phyloP scores from a whole-genome alignment of 2,113 vertebrate species.

The Bufo bufo region DNA sequence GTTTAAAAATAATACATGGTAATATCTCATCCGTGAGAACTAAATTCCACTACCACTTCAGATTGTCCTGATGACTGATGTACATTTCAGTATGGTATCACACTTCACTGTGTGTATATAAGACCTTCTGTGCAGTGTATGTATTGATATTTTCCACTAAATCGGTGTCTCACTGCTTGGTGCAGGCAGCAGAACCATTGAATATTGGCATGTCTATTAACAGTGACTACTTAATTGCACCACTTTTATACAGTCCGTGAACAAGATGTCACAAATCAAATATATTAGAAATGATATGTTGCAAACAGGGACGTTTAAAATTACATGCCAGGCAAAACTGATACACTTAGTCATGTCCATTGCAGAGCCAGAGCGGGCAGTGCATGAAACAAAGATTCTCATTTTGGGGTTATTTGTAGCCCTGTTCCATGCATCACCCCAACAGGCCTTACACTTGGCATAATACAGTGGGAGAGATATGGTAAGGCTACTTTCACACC shows the following conservation, averaged over 20 bases:
- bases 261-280: too few relatives aligned
- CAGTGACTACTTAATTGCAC: background rate
- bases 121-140: background rate
- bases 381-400: too few relatives aligned
- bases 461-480: too few relatives aligned
- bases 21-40: background rate
- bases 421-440: too few relatives aligned
- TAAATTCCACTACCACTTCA: background rate
- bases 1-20: too few relatives aligned
- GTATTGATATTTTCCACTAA: background rate
- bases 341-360: background rate
- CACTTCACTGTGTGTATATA: background rate
- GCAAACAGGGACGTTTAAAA: background rate
- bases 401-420: too few relatives aligned
- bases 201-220: conserved; percentile 19
- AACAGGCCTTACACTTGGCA: too few relatives aligned
- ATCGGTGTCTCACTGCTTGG: background rate
- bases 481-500: too few relatives aligned
- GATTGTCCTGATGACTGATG: background rate
- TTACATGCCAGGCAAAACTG: background rate
- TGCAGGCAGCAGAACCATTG: background rate
- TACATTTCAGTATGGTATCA: background rate
- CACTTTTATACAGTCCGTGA: background rate
- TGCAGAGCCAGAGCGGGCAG: too few relatives aligned
- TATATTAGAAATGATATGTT: background rate